Evolutionary conservation across 2,113 vertebrate species (phyloP).

Genomic region (Thunnus maccoyii): DNA sequence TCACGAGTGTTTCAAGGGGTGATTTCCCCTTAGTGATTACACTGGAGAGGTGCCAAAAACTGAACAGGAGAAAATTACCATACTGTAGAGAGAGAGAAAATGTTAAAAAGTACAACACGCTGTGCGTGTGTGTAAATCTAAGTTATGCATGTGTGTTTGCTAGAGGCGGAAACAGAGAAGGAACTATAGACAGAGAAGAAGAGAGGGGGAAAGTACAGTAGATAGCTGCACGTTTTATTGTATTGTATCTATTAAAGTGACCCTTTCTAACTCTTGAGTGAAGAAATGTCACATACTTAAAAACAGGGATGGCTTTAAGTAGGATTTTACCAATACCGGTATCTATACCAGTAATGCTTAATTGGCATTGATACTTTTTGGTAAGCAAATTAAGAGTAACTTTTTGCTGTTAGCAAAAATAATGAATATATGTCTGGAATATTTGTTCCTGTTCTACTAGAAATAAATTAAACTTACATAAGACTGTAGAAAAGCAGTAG

Average conservation of each 20-base stretch:
- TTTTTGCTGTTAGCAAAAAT: neutral
- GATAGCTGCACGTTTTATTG: constrained; percentile 24
- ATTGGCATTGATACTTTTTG: no score
- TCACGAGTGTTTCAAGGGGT: constrained; percentile 62
- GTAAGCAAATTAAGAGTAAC: no score
- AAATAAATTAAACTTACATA: neutral
- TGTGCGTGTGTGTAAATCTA: neutral
- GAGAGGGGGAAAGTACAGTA: neutral
- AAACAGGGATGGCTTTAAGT: neutral
- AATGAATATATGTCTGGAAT: neutral
- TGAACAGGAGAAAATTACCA: constrained; percentile 55
- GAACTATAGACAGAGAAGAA: neutral
- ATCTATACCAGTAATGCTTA: no score
- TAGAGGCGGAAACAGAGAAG: neutral
- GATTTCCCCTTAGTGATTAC: constrained; percentile 69
- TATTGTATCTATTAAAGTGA: constrained; percentile 15
- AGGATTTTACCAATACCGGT: no score
- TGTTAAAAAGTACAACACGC: constrained; percentile 25
- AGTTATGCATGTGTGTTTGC: constrained; percentile 30
- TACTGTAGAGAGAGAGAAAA: constrained; percentile 36
- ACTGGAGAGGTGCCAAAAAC: constrained; percentile 56
- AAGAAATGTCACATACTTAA: constrained; percentile 1
- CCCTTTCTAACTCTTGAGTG: neutral
- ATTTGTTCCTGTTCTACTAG: neutral
- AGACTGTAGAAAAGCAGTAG: neutral